Percentiles rank a stretch among this genome's conserved stretches.
These are phyloP conservation scores for Acrobasis consociella DNA, from an alignment of 2,888 invertebrate species.

Conservation along the genomic window DNA sequence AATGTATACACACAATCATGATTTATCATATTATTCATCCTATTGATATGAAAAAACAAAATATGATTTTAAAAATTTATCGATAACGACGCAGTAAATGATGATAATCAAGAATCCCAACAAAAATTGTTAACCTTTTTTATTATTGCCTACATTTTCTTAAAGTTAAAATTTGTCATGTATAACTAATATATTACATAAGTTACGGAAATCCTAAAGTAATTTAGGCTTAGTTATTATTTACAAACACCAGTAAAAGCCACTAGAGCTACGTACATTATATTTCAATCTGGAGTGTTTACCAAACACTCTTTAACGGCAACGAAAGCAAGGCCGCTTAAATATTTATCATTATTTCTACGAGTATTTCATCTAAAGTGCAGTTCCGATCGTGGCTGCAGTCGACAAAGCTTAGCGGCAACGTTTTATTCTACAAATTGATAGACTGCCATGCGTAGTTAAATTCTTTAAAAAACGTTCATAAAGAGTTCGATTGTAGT, in stretches of 20 bases:
- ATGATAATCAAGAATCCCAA: too few species aligned
- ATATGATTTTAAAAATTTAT: too few species aligned
- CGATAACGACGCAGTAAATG: too few species aligned
- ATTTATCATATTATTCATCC: too few species aligned
- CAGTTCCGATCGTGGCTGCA: background rate
- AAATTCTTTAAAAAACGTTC: too few species aligned
- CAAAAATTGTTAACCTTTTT: too few species aligned
- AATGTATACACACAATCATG: too few species aligned
- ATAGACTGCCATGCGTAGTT: background rate
- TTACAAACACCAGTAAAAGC: conserved; percentile 7
- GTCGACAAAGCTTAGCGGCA: background rate
- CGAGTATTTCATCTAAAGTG: background rate
- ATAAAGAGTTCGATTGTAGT: too few species aligned
- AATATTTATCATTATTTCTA: conserved; percentile 12
- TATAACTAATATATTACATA: background rate
- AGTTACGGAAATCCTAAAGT: background rate
- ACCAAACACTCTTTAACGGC: conserved; percentile 12
- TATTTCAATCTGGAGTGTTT: conserved; percentile 13
- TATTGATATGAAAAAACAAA: too few species aligned
- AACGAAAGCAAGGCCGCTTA: conserved; percentile 14
- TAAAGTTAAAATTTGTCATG: too few species aligned
- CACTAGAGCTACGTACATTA: conserved; percentile 1
- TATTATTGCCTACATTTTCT: too few species aligned
- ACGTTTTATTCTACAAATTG: background rate
- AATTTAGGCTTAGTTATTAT: background rate